These are phyloP conservation scores for Platysteira castanea DNA, from an alignment of 2,113 vertebrate genomes.

Conservation along the genomic window DNA sequence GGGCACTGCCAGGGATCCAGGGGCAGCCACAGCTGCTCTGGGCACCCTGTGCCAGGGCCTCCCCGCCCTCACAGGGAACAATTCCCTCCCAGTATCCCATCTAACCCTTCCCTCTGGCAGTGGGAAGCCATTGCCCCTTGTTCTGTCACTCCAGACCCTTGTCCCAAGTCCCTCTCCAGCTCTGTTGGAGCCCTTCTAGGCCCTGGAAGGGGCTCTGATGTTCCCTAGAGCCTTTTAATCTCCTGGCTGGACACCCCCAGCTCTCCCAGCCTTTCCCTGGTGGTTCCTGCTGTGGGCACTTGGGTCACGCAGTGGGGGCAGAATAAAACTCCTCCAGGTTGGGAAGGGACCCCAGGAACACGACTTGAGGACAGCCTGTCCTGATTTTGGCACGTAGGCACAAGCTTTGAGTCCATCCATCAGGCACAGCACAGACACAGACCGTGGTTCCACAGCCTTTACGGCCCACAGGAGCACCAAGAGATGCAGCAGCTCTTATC, in stretches of 20 bases:
- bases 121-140: background rate
- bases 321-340: background rate
- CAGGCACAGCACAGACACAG: background rate
- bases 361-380: fast-evolving
- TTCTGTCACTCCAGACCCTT: fast-evolving
- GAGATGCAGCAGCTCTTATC: fast-evolving
- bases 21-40: background rate
- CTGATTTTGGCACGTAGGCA: background rate
- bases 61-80: fast-evolving
- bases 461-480: background rate
- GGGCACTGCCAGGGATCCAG: background rate
- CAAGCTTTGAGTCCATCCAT: background rate
- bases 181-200: background rate
- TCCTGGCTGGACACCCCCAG: background rate
- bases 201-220: fast-evolving
- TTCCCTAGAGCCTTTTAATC: background rate
- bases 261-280: background rate
- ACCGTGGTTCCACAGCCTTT: background rate
- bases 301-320: background rate
- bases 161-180: background rate
- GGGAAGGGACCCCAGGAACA: background rate
- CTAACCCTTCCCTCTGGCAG: background rate
- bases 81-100: background rate
- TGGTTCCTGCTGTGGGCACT: background rate
- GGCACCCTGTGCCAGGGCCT: background rate